Conservation (phyloP, 2,888 invertebrate genomes). For the Acanthosepion lycidas region DNA sequence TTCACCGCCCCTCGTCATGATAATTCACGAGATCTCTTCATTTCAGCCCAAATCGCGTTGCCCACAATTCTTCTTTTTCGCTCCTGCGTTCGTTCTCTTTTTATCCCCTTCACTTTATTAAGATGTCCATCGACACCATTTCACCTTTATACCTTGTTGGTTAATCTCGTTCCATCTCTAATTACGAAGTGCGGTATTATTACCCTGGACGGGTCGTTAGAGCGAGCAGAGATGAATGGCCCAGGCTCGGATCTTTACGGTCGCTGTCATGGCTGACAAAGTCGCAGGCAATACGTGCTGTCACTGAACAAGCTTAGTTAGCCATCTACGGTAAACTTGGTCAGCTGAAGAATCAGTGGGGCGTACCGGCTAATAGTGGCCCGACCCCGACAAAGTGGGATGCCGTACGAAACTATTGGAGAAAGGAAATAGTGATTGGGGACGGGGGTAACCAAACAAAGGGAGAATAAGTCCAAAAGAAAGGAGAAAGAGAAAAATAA, state of each 20-base stretch:
- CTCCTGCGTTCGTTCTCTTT: too few relatives aligned
- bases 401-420: neutral
- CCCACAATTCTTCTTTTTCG: too few relatives aligned
- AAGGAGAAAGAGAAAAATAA: too few relatives aligned
- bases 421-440: neutral
- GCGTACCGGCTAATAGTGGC: neutral
- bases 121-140: neutral
- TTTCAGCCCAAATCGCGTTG: neutral
- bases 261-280: constrained; percentile 33
- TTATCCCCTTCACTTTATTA: neutral
- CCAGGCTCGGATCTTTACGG: neutral
- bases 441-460: too few relatives aligned
- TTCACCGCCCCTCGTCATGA: neutral
- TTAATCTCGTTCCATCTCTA: neutral
- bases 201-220: constrained; percentile 33
- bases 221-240: neutral
- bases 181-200: neutral
- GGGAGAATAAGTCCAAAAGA: too few relatives aligned
- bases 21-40: neutral
- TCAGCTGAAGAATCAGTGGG: neutral
- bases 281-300: neutral
- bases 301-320: neutral
- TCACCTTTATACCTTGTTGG: neutral
- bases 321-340: neutral
- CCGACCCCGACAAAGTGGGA: neutral